phyloP scores from a whole-genome alignment of 2,888 invertebrate species.

The Callimorpha dominula region DNA sequence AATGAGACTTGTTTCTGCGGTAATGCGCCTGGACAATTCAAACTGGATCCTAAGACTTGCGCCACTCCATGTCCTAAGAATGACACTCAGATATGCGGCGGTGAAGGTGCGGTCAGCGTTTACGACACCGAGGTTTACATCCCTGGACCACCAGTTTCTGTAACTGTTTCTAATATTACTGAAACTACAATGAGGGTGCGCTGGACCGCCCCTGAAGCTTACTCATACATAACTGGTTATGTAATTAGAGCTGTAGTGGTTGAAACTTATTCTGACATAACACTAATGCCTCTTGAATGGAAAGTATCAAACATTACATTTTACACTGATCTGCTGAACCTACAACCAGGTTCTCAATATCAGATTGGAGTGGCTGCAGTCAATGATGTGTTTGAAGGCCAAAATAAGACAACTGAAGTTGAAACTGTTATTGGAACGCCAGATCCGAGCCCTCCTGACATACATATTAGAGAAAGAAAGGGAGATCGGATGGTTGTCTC shows the following conservation, averaged over 20 bases:
- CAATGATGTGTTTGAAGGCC: conserved; percentile 87
- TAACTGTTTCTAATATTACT: conserved; percentile 87
- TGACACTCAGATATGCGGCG: conserved; percentile 89
- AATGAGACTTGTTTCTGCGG: conserved; percentile 82
- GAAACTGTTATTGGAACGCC: conserved; percentile 91
- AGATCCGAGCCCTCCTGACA: conserved; percentile 90
- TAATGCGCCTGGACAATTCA: conserved; percentile 76
- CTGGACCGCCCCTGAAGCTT: conserved; percentile 87
- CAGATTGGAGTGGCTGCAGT: conserved; percentile 90
- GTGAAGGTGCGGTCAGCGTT: conserved; percentile 88
- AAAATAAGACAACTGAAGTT: conserved; percentile 83
- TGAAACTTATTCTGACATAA: conserved; percentile 86
- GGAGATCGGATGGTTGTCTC: conserved; percentile 89
- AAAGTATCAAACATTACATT: conserved; percentile 87
- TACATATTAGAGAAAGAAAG: conserved; percentile 88
- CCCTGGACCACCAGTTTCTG: conserved; percentile 90
- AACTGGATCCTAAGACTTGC: conserved; percentile 80
- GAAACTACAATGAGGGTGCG: conserved; percentile 88
- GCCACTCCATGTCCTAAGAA: conserved; percentile 88
- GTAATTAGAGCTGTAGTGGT: conserved; percentile 84
- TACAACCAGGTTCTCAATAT: conserved; percentile 92
- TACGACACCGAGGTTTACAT: conserved; percentile 89
- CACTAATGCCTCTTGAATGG: conserved; percentile 84
- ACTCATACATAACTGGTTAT: conserved; percentile 84
- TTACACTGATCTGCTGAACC: conserved; percentile 86